Evolutionary conservation across 2,113 vertebrate species (phyloP).

Genomic region (Gavia stellata): DNA sequence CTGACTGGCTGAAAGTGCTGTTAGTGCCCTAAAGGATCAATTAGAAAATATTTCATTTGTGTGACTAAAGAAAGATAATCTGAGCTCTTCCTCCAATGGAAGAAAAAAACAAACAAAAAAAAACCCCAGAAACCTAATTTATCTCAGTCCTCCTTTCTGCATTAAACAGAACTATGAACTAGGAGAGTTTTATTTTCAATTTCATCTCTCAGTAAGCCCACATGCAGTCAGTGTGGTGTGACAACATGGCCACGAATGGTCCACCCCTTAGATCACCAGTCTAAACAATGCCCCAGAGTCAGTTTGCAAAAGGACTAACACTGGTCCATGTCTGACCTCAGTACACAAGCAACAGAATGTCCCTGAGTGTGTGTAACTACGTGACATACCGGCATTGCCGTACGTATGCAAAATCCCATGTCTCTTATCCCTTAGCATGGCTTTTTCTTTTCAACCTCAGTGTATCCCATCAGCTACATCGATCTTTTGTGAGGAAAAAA

Average conservation of each 20-base stretch:
- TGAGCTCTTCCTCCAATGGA: background rate
- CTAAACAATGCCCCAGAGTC: background rate
- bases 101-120: background rate
- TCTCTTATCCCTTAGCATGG: background rate
- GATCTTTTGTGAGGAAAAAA: background rate
- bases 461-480: background rate
- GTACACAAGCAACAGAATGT: background rate
- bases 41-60: background rate
- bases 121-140: background rate
- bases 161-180: background rate
- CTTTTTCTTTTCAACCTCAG: background rate
- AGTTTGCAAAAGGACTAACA: background rate
- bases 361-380: background rate
- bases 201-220: background rate
- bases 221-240: background rate
- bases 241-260: background rate
- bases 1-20: background rate
- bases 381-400: background rate
- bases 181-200: background rate
- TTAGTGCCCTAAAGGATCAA: background rate
- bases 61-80: background rate
- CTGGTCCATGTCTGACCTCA: background rate
- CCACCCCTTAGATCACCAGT: background rate
- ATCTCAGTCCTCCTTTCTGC: background rate
- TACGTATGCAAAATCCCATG: rapidly evolving